Base-by-base conservation (phyloP, 2,113 vertebrate genomes). In the Electrona antarctica region DNA sequence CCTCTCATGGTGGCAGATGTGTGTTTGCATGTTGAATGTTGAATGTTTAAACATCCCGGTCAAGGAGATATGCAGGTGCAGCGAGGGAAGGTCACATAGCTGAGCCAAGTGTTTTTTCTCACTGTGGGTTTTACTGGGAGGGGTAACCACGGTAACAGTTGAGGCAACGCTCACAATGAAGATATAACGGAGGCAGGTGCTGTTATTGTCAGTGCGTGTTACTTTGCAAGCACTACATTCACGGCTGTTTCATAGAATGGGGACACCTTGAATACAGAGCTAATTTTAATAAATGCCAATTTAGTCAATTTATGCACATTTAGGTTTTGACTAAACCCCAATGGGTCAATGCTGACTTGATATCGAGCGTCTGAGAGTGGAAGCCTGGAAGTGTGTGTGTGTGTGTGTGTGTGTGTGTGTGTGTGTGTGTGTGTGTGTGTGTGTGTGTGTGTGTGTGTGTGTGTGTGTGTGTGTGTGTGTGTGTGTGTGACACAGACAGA, bases 31-130 rank as follows among this genome's bases (percentile, higher is more conserved):
- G 65, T 61, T 66, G 6, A 56, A 54, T n/a, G 7, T 29, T 33
- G 33, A 41, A 41, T 41, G 78, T 51, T 64, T 13, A 77, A 78
- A 15, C 56, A 7, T 55, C 56, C 33, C 60, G 84, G 79, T 83
- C 75, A 63, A 54, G 68, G 29, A 70, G 29, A 50, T 41, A 70
- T 14, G 48, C 57, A 45, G 47, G 62, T 10, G 2, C 58, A 29
- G 66, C 60, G 60, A 46, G 67, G 5, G 49, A 79, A 90, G 87
- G 87, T 85, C 85, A 57, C 69, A 74, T 68, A 67, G 54, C 73
- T 58, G 77, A 79, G 82, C 73, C 54, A 0, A 60, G 67, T 1
- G 51, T 0, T 46, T n/a, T 41, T 41, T 64, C 52, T 48, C 6
- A 50, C 14, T 41, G 58, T 0, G 3, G 74, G 46, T 41, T 82